phyloP scores from a whole-genome alignment of 1,140 invertebrate species.

The Anastrepha ludens region DNA sequence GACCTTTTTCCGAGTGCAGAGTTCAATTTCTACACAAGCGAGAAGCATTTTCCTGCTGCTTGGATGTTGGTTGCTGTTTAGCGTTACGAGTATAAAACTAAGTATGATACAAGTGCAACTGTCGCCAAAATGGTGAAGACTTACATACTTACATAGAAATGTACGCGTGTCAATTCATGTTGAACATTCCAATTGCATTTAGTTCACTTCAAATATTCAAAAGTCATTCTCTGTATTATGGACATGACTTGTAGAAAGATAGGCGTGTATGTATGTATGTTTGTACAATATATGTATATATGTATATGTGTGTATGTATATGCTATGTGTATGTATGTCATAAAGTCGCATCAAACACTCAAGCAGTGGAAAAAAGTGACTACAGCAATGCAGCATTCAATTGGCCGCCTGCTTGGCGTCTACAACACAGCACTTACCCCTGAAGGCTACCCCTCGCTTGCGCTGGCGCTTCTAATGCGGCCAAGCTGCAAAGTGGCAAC shows the following conservation, averaged over 20 bases:
- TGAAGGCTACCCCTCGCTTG: neutral
- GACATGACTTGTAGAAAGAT: slow-evolving; percentile 63
- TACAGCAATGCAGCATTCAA: slow-evolving; percentile 35
- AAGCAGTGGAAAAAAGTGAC: neutral
- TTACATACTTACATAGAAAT: neutral
- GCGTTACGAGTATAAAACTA: neutral
- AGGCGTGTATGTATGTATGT: neutral
- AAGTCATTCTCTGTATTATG: slow-evolving; percentile 65
- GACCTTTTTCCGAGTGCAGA: neutral
- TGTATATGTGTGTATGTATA: neutral
- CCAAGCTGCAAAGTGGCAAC: neutral
- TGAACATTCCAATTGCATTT: slow-evolving; percentile 33
- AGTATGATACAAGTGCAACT: neutral
- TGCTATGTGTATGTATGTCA: neutral
- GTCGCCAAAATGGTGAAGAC: neutral
- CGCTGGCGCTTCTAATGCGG: neutral
- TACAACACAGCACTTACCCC: neutral
- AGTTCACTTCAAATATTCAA: slow-evolving; percentile 67
- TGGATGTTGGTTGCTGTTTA: too few species aligned
- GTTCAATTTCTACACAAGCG: neutral
- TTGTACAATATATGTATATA: neutral
- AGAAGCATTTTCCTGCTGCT: neutral
- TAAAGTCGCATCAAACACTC: neutral
- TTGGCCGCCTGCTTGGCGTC: slow-evolving; percentile 12
- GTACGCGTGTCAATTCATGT: neutral